Evolutionary conservation across 2,888 invertebrate species (phyloP), one percentile per base, ranked within the genome.

Genomic region (Apotomis turbidana): DNA sequence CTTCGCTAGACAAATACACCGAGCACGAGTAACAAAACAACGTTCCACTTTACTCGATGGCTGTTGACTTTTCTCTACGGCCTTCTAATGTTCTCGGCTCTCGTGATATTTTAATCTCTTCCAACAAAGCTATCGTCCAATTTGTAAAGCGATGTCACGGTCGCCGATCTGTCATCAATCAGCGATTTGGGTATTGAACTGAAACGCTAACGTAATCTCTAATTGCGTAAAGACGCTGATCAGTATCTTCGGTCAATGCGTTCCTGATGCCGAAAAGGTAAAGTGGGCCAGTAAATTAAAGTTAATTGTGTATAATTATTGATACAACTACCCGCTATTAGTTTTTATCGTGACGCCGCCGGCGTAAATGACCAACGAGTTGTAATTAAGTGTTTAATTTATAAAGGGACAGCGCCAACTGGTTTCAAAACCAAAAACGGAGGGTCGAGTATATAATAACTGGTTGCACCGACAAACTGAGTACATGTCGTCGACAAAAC

Each of bases 321-420:
- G 80, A 82, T 79, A 80, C 79, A 78, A 82, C 81, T 82, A 80
- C 77, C 79, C 75, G 77, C 78, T 82, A 81, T 84, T 82, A 80
- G 79, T 83, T 83, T 84, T 84, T 84, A 84, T 83, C 78, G 78
- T 75, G 74, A 74, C 80, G 78, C 83, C 76, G 78, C 80, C 78
- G 78, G 81, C 81, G 79, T 79, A 82, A 85, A 84, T 80, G 79
- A 79, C 74, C 80, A 77, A 78, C 80, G 78, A 78, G 74, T 78
- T 79, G 79, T 85, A 84, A 87, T 86, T 85, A 85, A 86, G 84
- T 85, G 81, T 82, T 86, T 84, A 87, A 86, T 86, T 85, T 84
- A 84, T 84, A 85, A 83, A 86, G 85, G 83, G 83, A 83, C 81
- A 76, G 76, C 75, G 61, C 72, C 73, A 80, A 82, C 84, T 75